Percentiles rank a stretch among this genome's conserved stretches.
Conservation (phyloP, 2,797 vertebrate species). For the Parauchenoglanis ngamensis region DNA sequence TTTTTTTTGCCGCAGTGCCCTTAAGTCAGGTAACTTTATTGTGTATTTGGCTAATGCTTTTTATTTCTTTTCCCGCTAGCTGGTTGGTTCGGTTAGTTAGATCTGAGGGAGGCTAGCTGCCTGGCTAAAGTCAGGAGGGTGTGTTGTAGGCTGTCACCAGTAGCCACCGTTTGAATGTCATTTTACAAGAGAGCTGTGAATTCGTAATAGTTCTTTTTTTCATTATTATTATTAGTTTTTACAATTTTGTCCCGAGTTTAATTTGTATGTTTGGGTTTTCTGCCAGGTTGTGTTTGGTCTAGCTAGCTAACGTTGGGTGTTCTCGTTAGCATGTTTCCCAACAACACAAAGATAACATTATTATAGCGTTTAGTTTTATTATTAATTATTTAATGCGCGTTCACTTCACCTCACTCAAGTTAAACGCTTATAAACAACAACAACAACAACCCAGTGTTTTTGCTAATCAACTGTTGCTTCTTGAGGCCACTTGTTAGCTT, state of each 20-base stretch:
- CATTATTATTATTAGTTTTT: background rate
- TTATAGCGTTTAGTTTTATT: background rate
- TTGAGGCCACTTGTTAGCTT: slow-evolving; percentile 21
- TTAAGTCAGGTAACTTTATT: background rate
- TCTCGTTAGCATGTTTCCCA: background rate
- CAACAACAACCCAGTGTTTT: background rate
- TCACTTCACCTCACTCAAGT: background rate
- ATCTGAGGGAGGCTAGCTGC: slow-evolving; percentile 47
- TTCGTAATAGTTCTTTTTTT: background rate
- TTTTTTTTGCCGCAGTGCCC: background rate
- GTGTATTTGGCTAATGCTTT: background rate
- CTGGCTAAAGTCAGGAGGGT: slow-evolving; percentile 32
- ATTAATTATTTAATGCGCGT: background rate
- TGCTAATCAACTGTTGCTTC: slow-evolving; percentile 24
- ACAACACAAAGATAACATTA: background rate
- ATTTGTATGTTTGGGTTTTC: background rate
- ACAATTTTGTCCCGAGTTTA: background rate
- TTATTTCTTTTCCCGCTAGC: background rate
- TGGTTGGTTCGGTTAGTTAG: background rate
- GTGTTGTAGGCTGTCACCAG: slow-evolving; percentile 22
- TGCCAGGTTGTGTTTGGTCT: background rate
- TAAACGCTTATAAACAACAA: background rate
- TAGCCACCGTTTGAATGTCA: background rate
- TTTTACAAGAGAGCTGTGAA: background rate
- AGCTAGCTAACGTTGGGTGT: background rate